Evolutionary conservation across 2,797 vertebrate species (phyloP).

Genomic region (Ceyx erithaca): DNA sequence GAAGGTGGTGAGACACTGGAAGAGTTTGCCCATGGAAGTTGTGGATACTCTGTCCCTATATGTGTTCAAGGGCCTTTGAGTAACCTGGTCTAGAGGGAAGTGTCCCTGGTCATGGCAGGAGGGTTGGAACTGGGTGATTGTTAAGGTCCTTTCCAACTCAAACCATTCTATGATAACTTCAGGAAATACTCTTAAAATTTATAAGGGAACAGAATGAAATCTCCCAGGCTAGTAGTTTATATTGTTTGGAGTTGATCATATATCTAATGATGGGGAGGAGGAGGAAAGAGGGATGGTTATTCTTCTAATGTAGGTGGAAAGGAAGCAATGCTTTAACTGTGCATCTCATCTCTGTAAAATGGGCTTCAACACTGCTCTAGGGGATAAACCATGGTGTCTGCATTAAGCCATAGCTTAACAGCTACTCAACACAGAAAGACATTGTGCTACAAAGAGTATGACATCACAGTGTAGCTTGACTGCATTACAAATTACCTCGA

Average conservation of each 20-base stretch:
- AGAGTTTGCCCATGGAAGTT: too few relatives aligned
- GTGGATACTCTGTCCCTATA: too few relatives aligned
- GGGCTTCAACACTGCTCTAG: background rate
- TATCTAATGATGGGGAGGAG: background rate
- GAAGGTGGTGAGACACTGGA: too few relatives aligned
- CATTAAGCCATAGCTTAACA: background rate
- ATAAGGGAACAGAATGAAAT: background rate
- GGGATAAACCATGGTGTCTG: accelerated
- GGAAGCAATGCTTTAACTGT: accelerated
- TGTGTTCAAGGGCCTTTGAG: too few relatives aligned
- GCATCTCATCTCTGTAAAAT: background rate
- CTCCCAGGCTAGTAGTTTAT: accelerated
- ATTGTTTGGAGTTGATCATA: background rate
- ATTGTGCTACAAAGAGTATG: background rate
- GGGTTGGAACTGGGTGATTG: too few relatives aligned
- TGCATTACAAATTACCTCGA: background rate
- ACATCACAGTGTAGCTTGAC: background rate
- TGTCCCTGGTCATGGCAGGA: too few relatives aligned
- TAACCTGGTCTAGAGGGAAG: too few relatives aligned
- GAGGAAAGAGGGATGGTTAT: background rate
- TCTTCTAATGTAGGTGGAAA: background rate
- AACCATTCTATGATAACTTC: background rate
- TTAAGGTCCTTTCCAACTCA: too few relatives aligned
- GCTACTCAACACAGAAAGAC: background rate
- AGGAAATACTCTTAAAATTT: background rate